Percentiles rank a stretch among this genome's conserved stretches.
phyloP scores from a whole-genome alignment of 2,888 invertebrate species.

The Drosophila lutescens region DNA sequence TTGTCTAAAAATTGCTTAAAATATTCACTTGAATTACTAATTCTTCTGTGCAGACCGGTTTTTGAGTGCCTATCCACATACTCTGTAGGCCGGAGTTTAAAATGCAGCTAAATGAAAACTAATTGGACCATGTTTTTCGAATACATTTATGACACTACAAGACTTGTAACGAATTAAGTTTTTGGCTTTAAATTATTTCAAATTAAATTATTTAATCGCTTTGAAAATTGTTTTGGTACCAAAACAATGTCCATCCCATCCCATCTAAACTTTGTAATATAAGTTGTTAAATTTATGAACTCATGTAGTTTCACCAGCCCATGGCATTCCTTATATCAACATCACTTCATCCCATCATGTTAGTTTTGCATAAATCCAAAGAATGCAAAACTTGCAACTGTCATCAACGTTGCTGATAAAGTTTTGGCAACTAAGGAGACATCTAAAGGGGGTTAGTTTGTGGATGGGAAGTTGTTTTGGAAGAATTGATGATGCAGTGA shows the following conservation, averaged over 20 bases:
- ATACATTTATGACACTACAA: no score
- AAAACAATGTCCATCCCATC: background rate
- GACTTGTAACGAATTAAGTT: background rate
- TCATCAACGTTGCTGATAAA: conserved; percentile 11
- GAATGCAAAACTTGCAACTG: conserved; percentile 19
- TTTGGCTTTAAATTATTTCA: background rate
- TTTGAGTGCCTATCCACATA: background rate
- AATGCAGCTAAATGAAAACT: background rate
- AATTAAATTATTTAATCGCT: background rate
- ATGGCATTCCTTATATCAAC: background rate
- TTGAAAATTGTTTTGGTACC: background rate
- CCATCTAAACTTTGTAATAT: background rate
- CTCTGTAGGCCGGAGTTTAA: background rate
- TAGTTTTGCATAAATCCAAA: conserved; percentile 8
- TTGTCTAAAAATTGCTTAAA: background rate
- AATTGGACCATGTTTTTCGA: background rate
- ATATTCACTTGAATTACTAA: background rate
- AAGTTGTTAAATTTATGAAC: background rate
- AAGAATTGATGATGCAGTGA: background rate
- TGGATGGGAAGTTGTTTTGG: background rate
- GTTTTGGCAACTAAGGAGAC: background rate
- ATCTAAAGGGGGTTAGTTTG: background rate
- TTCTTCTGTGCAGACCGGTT: background rate
- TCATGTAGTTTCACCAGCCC: background rate
- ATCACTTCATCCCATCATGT: background rate